Base-by-base conservation (phyloP, 2,797 vertebrate species). In the Megalops cyprinoides region DNA sequence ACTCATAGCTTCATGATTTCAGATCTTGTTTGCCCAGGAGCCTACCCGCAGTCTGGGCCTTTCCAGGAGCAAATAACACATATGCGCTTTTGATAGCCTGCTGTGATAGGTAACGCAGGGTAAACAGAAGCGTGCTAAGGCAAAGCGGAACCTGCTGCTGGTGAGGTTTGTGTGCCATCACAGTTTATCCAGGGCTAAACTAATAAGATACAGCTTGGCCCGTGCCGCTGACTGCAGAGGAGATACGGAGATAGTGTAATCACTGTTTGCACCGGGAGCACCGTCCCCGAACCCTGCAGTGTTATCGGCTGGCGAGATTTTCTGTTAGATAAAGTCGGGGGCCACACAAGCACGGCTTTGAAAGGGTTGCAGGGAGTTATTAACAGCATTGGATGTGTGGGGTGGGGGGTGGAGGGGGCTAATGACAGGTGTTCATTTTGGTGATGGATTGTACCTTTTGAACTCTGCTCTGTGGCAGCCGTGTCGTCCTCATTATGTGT, bases 241-340 rank as follows among this genome's bases (percentile, higher is more conserved):
- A 37, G 48, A 79, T 81, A 71, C 77, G 75, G 39, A 88, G 90
- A 92, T 86, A 89, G 85, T 84, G 79, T 79, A 75, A 51, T 82
- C 75, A 79, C 81, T 79, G 77, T 80, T 80, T 74, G 56, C 83
- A 78, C 82, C 79, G 56, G 77, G 86, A n/a, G 82, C 76, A 80
- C 91, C 88, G 84, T 86, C 83, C 87, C 87, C 34, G 14, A 79
- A 49, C 67, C n/a, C 75, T 58, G 82, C 82, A n/a, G 79, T 90
- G 93, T 94, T 92, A 91, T 85, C 62, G 56, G 79, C 84, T 37
- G n/a, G n/a, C 86, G 88, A 89, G 93, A 94, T 94, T 91, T 93
- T 94, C 92, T 79, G 93, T 95, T 93, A 93, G 93, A 94, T 94
- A 94, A 87, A 3, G 6, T n/a, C n/a, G 56, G 77, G 49, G 55